Evolutionary conservation across 1,140 invertebrate species (phyloP), one percentile per base, ranked within the genome.

Genomic region (Heliothis virescens): DNA sequence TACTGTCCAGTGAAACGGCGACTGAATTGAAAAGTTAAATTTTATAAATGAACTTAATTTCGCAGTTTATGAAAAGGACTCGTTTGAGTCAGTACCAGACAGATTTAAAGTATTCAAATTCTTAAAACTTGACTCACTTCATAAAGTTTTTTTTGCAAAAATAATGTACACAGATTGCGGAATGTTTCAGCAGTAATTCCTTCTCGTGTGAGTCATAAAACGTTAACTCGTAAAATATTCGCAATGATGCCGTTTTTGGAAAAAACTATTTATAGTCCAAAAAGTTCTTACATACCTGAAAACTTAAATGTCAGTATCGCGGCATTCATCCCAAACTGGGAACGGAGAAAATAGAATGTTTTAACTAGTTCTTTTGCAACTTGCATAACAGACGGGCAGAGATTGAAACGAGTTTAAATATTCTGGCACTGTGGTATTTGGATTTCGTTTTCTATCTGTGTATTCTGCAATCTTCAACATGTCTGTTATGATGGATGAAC

Each of bases 401-500:
- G 57, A 59, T 26, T 59, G 57, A 59, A 59, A 53, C 52, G 52
- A n/a, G 13, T n/a, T 53, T 16, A 53, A 59, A 59, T 60, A 60
- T 60, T 60, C 21, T 29, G 57, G 57, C 21, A 29, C 21, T 60
- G 2, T 13, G 3, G 21, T 26, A 26, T 60, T 60, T 29, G 57
- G 11, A 60, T 26, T 26, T 9, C 34, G 34, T 60, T 12, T 15
- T 26, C 57, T 60, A 29, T 13, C 57, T 60, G 9, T 21, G 18
- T 16, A 21, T 9, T 21, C 55, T 60, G 21, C 12, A 57, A 57
- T 57, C 55, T 57, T 18, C 11, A 11, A 18, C 55, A 60, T 13
- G 16, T 26, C 57, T 13, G 12, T 60, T 7, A 29, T 26, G 57
- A 29, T 26, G 57, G 57, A n/a, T n/a, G 52, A n/a, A 53, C 15